These are phyloP conservation scores for Arizona elegans DNA, from an alignment of 2,113 vertebrate species.

Conservation along the genomic window DNA sequence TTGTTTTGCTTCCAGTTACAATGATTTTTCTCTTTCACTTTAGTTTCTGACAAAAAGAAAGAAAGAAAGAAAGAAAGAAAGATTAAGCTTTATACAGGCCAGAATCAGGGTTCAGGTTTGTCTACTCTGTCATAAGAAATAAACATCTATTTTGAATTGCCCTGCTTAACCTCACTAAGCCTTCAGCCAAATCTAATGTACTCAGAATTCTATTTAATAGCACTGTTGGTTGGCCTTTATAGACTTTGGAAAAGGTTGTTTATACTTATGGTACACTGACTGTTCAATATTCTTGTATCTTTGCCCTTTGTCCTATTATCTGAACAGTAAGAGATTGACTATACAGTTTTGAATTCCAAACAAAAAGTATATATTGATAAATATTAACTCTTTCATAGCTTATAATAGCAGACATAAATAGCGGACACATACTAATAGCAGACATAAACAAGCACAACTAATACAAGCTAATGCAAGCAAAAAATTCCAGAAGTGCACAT, in stretches of 20 bases:
- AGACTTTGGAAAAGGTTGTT: neutral
- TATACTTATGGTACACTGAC: neutral
- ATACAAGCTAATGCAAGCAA: neutral
- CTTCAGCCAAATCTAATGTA: neutral
- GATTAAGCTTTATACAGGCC: neutral
- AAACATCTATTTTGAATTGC: neutral
- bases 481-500: neutral
- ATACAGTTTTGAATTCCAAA: neutral
- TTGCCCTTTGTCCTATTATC: neutral
- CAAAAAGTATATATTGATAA: neutral
- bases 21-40: neutral
- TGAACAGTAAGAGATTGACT: neutral
- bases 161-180: neutral
- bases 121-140: neutral
- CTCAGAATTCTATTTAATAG: neutral
- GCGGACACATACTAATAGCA: accelerated
- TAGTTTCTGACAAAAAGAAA: neutral
- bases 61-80: too few species aligned
- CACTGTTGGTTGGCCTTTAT: neutral
- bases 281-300: neutral
- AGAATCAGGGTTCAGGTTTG: neutral
- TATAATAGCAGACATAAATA: neutral
- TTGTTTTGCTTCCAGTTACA: neutral
- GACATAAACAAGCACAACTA: neutral
- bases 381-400: neutral